A percentile compares a stretch with the other conserved stretches of the same genome.
These are phyloP conservation scores for Zosterops borbonicus DNA, from an alignment of 2,113 vertebrate genomes.

Conservation along the genomic window DNA sequence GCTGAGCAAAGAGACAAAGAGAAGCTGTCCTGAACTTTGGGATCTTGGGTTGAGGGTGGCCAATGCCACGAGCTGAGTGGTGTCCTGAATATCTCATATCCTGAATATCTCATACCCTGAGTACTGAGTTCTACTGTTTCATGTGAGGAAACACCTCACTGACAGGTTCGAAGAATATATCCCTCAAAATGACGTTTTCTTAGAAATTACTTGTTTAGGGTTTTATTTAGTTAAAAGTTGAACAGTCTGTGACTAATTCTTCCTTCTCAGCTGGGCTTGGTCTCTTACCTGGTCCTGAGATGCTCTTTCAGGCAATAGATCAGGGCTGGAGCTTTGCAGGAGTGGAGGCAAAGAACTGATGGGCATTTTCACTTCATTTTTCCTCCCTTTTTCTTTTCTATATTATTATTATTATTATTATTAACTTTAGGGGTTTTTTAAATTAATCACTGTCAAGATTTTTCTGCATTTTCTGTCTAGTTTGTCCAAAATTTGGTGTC, in stretches of 20 bases:
- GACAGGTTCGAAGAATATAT: not conserved
- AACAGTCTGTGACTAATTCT: not conserved
- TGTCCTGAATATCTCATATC: not conserved
- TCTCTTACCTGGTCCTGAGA: not conserved
- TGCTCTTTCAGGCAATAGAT: not conserved
- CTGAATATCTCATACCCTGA: not conserved
- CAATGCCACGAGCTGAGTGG: fast-evolving
- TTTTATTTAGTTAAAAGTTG: not conserved
- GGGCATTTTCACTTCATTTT: not conserved
- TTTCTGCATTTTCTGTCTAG: not conserved
- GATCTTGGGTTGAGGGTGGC: not conserved
- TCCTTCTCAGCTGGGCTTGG: not conserved
- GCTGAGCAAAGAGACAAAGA: not conserved
- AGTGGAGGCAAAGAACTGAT: not conserved
- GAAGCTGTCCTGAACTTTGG: not conserved
- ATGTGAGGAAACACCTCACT: not conserved
- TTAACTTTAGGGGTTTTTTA: not conserved
- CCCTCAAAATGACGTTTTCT: not conserved
- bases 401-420: too few species aligned
- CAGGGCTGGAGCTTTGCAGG: fast-evolving
- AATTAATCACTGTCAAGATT: not conserved
- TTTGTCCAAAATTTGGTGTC: not conserved
- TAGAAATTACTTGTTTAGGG: not conserved
- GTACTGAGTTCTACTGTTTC: fast-evolving
- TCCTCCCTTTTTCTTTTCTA: not conserved